These are phyloP conservation scores for Scomberomorus guttatus DNA, from an alignment of 2,797 vertebrate genomes.

Conservation along the genomic window DNA sequence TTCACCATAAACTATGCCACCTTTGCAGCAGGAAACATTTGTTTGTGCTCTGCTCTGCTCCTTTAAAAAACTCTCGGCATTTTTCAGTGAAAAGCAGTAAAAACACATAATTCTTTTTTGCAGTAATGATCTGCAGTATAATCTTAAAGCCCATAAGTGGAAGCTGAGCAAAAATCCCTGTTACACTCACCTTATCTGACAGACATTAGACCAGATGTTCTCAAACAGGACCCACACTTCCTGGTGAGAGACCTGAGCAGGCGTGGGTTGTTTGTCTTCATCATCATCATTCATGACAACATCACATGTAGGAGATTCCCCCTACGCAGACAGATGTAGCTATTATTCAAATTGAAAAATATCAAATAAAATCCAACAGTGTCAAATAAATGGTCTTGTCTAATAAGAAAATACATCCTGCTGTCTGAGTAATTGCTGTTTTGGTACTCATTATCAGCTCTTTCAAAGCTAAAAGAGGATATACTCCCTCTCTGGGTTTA, in stretches of 20 bases:
- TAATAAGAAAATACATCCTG: neutral
- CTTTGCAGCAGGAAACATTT: neutral
- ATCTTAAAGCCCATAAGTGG: neutral
- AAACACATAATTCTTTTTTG: neutral
- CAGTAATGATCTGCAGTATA: neutral
- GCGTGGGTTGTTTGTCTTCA: constrained; percentile 50
- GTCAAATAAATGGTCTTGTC: neutral
- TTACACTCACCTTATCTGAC: constrained; percentile 86
- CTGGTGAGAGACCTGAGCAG: constrained; percentile 78
- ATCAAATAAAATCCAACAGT: neutral
- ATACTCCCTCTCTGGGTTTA: neutral
- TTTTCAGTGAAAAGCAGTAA: neutral
- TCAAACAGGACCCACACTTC: constrained; percentile 93
- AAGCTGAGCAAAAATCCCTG: neutral
- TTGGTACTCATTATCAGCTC: neutral
- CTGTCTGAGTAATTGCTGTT: neutral
- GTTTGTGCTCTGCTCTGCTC: neutral
- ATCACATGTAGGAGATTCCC: constrained; percentile 65
- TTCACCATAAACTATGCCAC: accelerated
- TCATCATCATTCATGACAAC: constrained; percentile 75
- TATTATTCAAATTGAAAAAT: neutral
- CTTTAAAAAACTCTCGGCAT: neutral
- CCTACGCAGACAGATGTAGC: constrained; percentile 17
- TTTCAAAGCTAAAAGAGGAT: neutral
- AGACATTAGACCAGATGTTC: constrained; percentile 90